Evolutionary conservation across 2,888 invertebrate genomes (phyloP).

Genomic region (Crocallis elinguaria): DNA sequence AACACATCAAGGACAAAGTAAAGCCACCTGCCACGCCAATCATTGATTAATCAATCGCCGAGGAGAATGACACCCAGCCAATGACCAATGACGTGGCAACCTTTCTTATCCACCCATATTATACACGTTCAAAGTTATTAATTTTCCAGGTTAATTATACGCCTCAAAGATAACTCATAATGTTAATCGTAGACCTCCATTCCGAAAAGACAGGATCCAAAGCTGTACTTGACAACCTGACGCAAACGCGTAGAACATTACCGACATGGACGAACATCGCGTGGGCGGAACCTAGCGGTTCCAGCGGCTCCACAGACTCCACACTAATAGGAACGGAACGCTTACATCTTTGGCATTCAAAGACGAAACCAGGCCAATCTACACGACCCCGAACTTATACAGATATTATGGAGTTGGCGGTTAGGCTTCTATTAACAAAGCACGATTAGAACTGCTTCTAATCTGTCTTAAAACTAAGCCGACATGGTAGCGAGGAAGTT

Average conservation of each 20-base stretch:
- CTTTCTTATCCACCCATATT: no score
- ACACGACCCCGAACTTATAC: neutral
- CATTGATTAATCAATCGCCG: no score
- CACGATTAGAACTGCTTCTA: neutral
- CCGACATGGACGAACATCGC: constrained; percentile 11
- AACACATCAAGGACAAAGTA: no score
- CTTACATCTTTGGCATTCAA: constrained; percentile 14
- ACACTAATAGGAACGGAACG: constrained; percentile 3
- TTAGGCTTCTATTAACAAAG: neutral
- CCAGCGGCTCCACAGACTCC: neutral
- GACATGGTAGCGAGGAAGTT: neutral
- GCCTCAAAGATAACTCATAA: neutral
- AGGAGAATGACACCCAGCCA: no score
- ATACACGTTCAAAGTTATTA: no score
- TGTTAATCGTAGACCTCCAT: neutral
- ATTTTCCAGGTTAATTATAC: neutral
- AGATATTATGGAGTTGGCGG: neutral
- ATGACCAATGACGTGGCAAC: no score
- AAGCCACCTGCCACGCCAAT: no score
- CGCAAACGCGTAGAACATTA: constrained; percentile 6
- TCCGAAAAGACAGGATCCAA: constrained; percentile 8
- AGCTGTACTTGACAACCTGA: constrained; percentile 6
- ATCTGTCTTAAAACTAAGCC: neutral
- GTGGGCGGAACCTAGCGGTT: constrained; percentile 7
- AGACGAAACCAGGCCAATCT: constrained; percentile 4